phyloP scores from a whole-genome alignment of 1,140 invertebrate species.

The Adoxophyes honmai region DNA sequence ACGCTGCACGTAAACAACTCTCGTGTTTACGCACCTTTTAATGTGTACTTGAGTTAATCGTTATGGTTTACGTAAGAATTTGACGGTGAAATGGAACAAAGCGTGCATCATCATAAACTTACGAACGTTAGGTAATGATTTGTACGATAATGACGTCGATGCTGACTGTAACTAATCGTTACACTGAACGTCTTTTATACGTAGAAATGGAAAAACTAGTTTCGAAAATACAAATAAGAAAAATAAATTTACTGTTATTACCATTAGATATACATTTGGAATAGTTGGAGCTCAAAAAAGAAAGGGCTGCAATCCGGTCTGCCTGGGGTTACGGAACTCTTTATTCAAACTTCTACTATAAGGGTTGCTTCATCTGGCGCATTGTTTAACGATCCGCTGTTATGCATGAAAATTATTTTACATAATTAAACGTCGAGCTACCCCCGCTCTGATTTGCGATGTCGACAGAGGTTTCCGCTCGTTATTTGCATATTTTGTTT shows the following conservation, averaged over 20 bases:
- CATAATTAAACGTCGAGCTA: conserved; percentile 69
- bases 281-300: conserved; percentile 31
- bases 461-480: conserved; percentile 54
- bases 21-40: conserved; percentile 22
- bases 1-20: conserved; percentile 34
- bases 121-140: too few species aligned
- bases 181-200: too few species aligned
- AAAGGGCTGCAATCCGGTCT: conserved; percentile 39
- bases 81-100: not conserved
- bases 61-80: conserved; percentile 21
- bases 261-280: not conserved
- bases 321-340: conserved; percentile 51
- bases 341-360: conserved; percentile 63
- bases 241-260: not conserved
- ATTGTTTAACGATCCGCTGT: conserved; percentile 65
- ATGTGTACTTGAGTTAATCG: conserved; percentile 26
- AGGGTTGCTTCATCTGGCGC: conserved; percentile 60
- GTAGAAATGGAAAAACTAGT: too few species aligned
- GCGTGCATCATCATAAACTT: too few species aligned
- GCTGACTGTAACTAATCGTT: too few species aligned
- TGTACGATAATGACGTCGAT: too few species aligned
- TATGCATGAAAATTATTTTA: conserved; percentile 73
- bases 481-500: conserved; percentile 64
- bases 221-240: not conserved
- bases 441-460: conserved; percentile 67